phyloP scores from a whole-genome alignment of 2,797 vertebrate species.

The Enteromius mattozi region DNA sequence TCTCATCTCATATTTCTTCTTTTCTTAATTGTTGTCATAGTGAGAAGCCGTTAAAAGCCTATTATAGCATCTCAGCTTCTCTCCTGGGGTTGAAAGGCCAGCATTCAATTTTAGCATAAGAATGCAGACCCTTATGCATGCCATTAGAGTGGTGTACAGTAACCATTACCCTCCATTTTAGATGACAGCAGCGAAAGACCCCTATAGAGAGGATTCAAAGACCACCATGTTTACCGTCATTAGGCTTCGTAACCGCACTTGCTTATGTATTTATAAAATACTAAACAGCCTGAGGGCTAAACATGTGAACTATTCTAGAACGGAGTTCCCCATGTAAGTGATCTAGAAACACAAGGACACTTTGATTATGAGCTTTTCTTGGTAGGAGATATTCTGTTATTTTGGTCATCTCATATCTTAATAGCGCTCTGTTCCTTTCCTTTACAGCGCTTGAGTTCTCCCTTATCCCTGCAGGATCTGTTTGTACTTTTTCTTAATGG shows the following conservation, averaged over 20 bases:
- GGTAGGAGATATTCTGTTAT: constrained; percentile 42
- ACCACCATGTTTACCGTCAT: constrained; percentile 41
- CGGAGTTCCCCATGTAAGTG: constrained; percentile 4
- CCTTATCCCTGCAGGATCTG: constrained; percentile 17
- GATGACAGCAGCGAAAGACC: constrained; percentile 56
- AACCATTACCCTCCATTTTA: constrained; percentile 55
- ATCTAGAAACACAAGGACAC: constrained; percentile 41
- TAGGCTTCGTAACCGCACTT: constrained; percentile 19
- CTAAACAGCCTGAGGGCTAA: constrained; percentile 17
- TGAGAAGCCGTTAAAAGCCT: constrained; percentile 59
- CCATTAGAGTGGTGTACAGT: constrained; percentile 59
- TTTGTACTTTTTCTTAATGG: constrained; percentile 21
- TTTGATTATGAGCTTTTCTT: constrained; percentile 38
- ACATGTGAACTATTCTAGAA: constrained; percentile 29
- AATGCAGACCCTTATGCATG: constrained; percentile 50
- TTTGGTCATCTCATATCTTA: constrained; percentile 42
- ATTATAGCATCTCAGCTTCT: constrained; percentile 52
- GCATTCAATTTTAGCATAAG: constrained; percentile 54
- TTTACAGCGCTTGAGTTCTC: constrained; percentile 7
- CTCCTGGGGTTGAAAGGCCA: constrained; percentile 52
- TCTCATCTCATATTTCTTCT: constrained; percentile 46
- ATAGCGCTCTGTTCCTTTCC: constrained; percentile 20
- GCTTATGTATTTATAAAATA: constrained; percentile 44
- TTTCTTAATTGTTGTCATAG: constrained; percentile 56
- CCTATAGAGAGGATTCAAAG: constrained; percentile 44